Evolutionary conservation across 2,113 vertebrate genomes (phyloP).

Genomic region (Petrocephalus microphthalmus): DNA sequence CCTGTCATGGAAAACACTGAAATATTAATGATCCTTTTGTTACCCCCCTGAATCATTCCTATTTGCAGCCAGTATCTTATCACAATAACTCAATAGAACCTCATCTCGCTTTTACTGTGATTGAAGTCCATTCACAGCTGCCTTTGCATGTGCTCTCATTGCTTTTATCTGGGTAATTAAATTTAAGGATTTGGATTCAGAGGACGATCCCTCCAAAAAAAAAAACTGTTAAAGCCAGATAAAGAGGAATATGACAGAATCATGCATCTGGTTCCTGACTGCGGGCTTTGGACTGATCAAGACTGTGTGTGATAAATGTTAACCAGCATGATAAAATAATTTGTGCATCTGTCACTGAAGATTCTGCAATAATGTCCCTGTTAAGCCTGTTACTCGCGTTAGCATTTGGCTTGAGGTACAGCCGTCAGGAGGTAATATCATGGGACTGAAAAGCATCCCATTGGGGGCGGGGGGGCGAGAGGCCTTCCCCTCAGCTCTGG

Average conservation of each 20-base stretch:
- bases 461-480: background rate
- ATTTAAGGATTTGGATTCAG: background rate
- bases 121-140: background rate
- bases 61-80: background rate
- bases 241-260: conserved; percentile 2
- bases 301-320: background rate
- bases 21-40: background rate
- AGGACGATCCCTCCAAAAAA: background rate
- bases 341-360: background rate
- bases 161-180: conserved; percentile 4
- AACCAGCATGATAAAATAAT: background rate
- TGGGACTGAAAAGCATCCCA: background rate
- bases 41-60: background rate
- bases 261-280: background rate
- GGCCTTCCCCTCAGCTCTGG: background rate
- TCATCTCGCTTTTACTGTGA: background rate
- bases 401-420: background rate
- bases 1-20: background rate
- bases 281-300: background rate
- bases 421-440: background rate
- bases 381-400: background rate
- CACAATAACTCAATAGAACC: background rate
- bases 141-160: background rate
- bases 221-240: background rate
- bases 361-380: background rate